Evolutionary conservation across 2,888 invertebrate genomes (phyloP), one percentile per base, ranked within the genome.

Genomic region (Chrysolina oricalcia): DNA sequence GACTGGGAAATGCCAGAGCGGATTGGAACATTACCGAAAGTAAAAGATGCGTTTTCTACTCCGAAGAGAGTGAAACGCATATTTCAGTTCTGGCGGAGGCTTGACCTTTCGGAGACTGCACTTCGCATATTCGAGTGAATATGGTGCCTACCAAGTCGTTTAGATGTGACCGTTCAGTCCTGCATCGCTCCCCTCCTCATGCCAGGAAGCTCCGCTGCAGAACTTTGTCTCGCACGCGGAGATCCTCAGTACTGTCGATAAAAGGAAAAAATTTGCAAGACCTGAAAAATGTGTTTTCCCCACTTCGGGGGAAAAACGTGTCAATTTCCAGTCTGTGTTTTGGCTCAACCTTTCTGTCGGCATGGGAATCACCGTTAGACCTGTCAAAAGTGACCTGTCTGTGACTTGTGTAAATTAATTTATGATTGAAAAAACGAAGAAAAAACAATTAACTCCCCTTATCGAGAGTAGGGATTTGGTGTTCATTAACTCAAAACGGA

Each of bases 331-430:
- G 48, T 66, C 71, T 66, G 70, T 74, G 70, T 21, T 70, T 70
- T 53, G 70, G 74, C 70, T 73, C 70, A 56, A 73, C 73, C 70
- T 64, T 70, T 64, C 67, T 71, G 74, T 66, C 74, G 71, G 67
- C 63, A 63, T 35, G 35, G 35, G 35, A 35, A 35, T 35, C 0
- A 35, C 35, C 35, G 35, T 35, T 8, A 6, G 35, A 8, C 8
- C 8, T 35, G 35, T 62, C 40, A 67, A 43, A 50, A 50, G 70
- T 41, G 70, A n/a, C n/a, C n/a, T n/a, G n/a, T n/a, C n/a, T n/a
- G n/a, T n/a, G n/a, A n/a, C n/a, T n/a, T n/a, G n/a, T n/a, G n/a
- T n/a, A n/a, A n/a, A n/a, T n/a, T n/a, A n/a, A n/a, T n/a, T n/a
- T n/a, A n/a, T n/a, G n/a, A n/a, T n/a, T n/a, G n/a, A n/a, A n/a